Evolutionary conservation across 1,140 invertebrate species (phyloP).

Genomic region (Calliphora vicina): DNA sequence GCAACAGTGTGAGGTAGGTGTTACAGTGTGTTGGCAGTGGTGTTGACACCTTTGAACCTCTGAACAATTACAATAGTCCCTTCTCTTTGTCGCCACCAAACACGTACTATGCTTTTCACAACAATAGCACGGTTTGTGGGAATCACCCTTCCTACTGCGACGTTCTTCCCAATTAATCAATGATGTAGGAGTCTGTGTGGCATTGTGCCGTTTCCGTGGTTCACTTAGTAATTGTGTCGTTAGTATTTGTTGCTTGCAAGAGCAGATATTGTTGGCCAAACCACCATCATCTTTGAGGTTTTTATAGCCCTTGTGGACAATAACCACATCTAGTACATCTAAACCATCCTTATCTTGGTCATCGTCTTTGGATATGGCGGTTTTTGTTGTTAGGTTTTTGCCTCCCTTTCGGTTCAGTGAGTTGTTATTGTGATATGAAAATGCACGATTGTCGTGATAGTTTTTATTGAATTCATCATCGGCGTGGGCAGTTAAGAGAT

Average conservation of each 20-base stretch:
- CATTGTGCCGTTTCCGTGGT: constrained; percentile 54
- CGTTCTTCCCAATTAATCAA: constrained; percentile 21
- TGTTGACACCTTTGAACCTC: constrained; percentile 39
- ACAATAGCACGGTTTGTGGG: not conserved
- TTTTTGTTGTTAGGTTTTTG: not conserved
- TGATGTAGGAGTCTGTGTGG: constrained; percentile 50
- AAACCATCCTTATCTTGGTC: not conserved
- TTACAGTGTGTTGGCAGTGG: constrained; percentile 46
- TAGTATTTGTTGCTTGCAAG: constrained; percentile 36
- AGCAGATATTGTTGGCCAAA: not conserved
- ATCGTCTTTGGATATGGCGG: not conserved
- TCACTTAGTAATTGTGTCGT: not conserved
- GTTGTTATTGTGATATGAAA: constrained; percentile 55
- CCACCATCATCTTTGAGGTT: constrained; percentile 40
- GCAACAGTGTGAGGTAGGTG: constrained; percentile 17
- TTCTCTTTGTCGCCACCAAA: not conserved
- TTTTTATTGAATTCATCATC: constrained; percentile 52
- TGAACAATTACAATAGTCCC: not conserved
- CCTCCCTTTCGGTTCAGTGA: constrained; percentile 38
- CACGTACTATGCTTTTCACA: not conserved
- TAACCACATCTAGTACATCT: constrained; percentile 32
- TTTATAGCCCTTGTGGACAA: constrained; percentile 41
- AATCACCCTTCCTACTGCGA: not conserved
- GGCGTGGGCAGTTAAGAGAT: constrained; percentile 54
- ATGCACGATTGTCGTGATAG: constrained; percentile 60